These are phyloP conservation scores for Mellivora capensis DNA, from an alignment of 2,113 vertebrate species.

Conservation along the genomic window DNA sequence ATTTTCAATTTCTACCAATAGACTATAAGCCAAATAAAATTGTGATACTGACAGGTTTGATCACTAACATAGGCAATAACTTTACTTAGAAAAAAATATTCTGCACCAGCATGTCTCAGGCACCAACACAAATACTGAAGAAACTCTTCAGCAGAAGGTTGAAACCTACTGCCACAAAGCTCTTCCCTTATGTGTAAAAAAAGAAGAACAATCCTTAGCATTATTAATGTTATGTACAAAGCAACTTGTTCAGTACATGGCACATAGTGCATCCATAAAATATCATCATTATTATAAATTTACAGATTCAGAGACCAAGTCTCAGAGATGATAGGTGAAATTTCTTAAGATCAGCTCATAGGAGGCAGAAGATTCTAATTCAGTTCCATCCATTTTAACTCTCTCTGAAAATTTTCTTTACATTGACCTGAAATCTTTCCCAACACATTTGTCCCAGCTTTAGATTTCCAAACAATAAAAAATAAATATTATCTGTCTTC, in stretches of 20 bases:
- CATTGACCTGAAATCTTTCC: not conserved
- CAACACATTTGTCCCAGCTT: not conserved
- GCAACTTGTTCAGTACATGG: not conserved
- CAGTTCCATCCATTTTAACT: not conserved
- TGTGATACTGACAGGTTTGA: not conserved
- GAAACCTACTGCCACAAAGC: not conserved
- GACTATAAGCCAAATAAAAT: not conserved
- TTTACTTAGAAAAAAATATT: not conserved
- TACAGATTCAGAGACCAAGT: constrained; percentile 12
- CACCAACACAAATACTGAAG: constrained; percentile 10
- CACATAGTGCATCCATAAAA: not conserved
- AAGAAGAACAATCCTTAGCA: not conserved
- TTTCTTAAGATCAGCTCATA: not conserved
- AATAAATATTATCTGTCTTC: not conserved
- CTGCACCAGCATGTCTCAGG: not conserved
- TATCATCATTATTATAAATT: not conserved
- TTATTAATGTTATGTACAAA: not conserved
- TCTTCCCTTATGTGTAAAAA: not conserved
- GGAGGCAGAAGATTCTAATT: not conserved
- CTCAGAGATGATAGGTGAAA: not conserved
- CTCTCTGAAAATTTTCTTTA: not conserved
- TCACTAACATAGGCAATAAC: not conserved
- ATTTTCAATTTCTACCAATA: constrained; percentile 20
- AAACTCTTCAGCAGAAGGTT: not conserved
- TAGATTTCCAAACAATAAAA: not conserved